phyloP scores from a whole-genome alignment of 2,888 invertebrate species.

The Ashinkailepas kermadecensis region DNA sequence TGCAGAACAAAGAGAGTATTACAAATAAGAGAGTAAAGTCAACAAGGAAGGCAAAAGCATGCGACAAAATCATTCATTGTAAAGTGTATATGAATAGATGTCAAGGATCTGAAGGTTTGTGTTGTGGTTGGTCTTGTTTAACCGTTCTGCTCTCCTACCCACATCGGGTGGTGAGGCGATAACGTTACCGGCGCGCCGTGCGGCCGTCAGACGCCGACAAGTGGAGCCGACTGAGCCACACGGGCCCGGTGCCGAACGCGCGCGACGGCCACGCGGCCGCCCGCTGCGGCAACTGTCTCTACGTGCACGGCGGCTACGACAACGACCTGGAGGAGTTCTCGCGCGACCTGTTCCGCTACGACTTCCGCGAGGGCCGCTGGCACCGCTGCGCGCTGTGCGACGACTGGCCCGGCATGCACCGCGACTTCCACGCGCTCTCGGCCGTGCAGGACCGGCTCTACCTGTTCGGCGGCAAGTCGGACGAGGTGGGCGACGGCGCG shows the following conservation, averaged over 20 bases:
- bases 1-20: no score
- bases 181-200: no score
- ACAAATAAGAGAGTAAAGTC: no score
- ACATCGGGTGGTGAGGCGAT: no score
- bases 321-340: slow-evolving; percentile 72
- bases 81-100: no score
- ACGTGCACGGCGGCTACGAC: slow-evolving; percentile 84
- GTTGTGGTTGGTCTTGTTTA: no score
- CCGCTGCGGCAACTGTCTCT: slow-evolving; percentile 53
- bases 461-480: slow-evolving; percentile 9
- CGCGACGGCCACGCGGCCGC: slow-evolving; percentile 82
- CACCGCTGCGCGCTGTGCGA: background rate
- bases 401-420: slow-evolving; percentile 5
- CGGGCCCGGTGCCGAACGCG: slow-evolving; percentile 66
- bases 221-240: slow-evolving; percentile 59
- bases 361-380: slow-evolving; percentile 8
- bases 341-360: slow-evolving; percentile 8
- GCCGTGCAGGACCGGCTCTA: background rate
- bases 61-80: no score
- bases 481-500: background rate
- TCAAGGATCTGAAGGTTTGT: no score
- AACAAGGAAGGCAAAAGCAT: no score
- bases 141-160: no score
- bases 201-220: slow-evolving; percentile 48
- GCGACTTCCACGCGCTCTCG: slow-evolving; percentile 10